These are phyloP conservation scores for Chloroceryle aenea DNA, from an alignment of 2,113 vertebrate genomes.

Conservation along the genomic window DNA sequence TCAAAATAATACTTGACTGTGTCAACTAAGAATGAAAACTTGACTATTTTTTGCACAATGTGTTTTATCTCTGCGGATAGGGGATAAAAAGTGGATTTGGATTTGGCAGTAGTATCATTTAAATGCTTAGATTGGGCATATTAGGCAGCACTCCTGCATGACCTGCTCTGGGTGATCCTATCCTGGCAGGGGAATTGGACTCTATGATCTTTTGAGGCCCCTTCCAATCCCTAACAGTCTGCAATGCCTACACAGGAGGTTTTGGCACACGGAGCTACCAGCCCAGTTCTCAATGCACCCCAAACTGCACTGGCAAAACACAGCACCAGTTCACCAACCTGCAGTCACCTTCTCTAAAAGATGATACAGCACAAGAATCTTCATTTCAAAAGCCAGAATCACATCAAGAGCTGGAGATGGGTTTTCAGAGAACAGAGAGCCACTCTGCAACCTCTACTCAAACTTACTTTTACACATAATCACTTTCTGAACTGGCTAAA, in stretches of 20 bases:
- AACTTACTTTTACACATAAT: background rate
- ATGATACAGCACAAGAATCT: background rate
- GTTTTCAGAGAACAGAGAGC: background rate
- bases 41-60: background rate
- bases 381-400: background rate
- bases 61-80: background rate
- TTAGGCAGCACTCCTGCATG: too few relatives aligned
- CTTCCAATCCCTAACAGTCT: too few relatives aligned
- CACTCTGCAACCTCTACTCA: background rate
- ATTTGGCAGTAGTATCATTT: background rate
- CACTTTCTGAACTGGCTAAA: background rate
- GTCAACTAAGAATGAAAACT: background rate
- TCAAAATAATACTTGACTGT: background rate
- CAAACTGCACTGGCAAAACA: background rate
- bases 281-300: background rate
- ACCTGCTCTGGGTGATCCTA: too few relatives aligned
- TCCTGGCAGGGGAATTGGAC: too few relatives aligned
- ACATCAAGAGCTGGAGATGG: background rate
- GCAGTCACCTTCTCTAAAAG: background rate
- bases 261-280: background rate
- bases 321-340: background rate
- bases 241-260: background rate
- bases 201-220: too few relatives aligned
- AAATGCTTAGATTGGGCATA: background rate
- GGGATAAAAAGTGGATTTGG: background rate